These are phyloP conservation scores for Onychostoma macrolepis DNA, from an alignment of 2,113 vertebrate genomes.

Conservation along the genomic window DNA sequence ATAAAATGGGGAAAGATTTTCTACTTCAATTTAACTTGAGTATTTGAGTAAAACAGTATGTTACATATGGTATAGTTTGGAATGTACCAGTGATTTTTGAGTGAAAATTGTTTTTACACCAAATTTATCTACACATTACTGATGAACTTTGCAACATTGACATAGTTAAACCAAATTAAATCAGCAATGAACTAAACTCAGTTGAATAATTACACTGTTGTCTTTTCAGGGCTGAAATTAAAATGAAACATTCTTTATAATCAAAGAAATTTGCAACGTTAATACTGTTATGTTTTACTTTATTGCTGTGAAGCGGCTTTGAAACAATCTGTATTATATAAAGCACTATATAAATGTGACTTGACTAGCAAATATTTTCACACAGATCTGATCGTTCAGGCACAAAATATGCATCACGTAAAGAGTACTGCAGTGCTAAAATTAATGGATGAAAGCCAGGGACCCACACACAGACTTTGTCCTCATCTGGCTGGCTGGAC, in stretches of 20 bases:
- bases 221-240: not conserved
- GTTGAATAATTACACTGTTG: not conserved
- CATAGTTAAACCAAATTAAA: not conserved
- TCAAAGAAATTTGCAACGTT: not conserved
- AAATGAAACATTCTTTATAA: not conserved
- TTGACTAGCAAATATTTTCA: not conserved
- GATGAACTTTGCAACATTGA: not conserved
- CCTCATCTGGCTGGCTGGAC: constrained; percentile 46
- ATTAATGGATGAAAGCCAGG: constrained; percentile 19
- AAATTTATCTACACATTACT: not conserved
- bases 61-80: not conserved
- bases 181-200: not conserved
- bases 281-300: not conserved
- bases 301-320: not conserved
- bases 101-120: too few species aligned
- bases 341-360: not conserved
- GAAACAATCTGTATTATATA: not conserved
- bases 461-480: constrained; percentile 25
- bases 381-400: not conserved
- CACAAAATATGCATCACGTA: not conserved
- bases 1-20: too few species aligned
- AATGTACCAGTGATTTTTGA: not conserved
- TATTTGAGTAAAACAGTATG: too few species aligned
- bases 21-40: too few species aligned
- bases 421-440: not conserved